These are phyloP conservation scores for Archips xylosteana DNA, from an alignment of 2,888 invertebrate genomes.

Conservation along the genomic window DNA sequence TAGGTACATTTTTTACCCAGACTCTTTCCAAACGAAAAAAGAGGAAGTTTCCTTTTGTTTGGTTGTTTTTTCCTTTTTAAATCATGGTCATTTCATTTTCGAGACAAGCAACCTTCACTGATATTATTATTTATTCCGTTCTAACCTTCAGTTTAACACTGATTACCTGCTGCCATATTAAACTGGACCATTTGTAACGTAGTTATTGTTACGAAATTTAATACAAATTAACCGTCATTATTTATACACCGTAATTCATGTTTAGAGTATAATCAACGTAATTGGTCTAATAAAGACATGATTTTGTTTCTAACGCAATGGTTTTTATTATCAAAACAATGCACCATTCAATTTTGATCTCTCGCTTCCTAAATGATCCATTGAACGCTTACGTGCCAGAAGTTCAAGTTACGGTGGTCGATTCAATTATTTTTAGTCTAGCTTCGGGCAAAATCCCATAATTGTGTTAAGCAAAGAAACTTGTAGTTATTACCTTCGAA, in stretches of 20 bases:
- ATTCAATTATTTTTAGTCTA: slow-evolving; percentile 56
- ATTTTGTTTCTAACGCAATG: slow-evolving; percentile 61
- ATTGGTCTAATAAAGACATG: slow-evolving; percentile 75
- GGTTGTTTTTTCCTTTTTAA: too few relatives aligned
- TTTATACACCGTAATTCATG: slow-evolving; percentile 43
- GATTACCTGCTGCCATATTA: slow-evolving; percentile 27
- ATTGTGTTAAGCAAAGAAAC: slow-evolving; percentile 61
- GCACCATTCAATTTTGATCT: slow-evolving; percentile 55
- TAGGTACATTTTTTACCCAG: too few relatives aligned
- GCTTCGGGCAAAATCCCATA: slow-evolving; percentile 72
- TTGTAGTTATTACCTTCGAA: slow-evolving; percentile 16
- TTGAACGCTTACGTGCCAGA: slow-evolving; percentile 29
- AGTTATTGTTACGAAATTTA: slow-evolving; percentile 38
- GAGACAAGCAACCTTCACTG: slow-evolving; percentile 16
- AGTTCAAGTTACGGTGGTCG: slow-evolving; percentile 56
- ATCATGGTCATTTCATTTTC: background rate
- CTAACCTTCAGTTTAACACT: slow-evolving; percentile 33
- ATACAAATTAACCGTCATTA: slow-evolving; percentile 42
- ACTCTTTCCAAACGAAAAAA: too few relatives aligned
- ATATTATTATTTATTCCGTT: background rate
- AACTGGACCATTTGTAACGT: slow-evolving; percentile 18
- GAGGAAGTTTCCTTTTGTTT: too few relatives aligned
- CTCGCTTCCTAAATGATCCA: background rate
- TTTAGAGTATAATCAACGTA: slow-evolving; percentile 65
- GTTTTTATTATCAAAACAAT: slow-evolving; percentile 57